Evolutionary conservation across 2,888 invertebrate species (phyloP).

Genomic region (Thereva unica): DNA sequence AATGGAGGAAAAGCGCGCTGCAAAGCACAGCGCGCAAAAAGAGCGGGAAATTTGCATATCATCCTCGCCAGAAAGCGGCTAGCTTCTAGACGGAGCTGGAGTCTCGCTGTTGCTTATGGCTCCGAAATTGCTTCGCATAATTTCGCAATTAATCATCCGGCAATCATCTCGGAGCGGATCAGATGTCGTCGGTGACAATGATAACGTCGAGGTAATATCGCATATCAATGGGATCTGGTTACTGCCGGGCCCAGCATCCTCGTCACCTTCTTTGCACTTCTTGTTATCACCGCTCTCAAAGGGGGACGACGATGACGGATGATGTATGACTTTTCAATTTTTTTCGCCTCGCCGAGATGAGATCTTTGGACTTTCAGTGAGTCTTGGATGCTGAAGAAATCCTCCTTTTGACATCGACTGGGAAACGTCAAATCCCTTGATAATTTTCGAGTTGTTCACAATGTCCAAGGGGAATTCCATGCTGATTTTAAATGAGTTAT

Average conservation of each 20-base stretch:
- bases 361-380: no score
- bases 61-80: conserved; percentile 35
- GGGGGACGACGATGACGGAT: conserved; percentile 23
- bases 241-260: conserved; percentile 1
- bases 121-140: conserved; percentile 42
- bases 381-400: no score
- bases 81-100: conserved; percentile 15
- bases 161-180: conserved; percentile 39
- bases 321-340: conserved; percentile 42
- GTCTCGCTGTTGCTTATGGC: conserved; percentile 35
- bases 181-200: conserved; percentile 38
- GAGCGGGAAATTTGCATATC: conserved; percentile 42
- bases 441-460: no score
- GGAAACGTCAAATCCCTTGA: no score
- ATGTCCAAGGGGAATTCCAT: no score
- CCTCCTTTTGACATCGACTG: no score
- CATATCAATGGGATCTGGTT: conserved; percentile 37
- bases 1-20: conserved; percentile 24
- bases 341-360: conserved; percentile 10
- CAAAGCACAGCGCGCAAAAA: conserved; percentile 21
- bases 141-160: conserved; percentile 42
- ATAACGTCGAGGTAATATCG: conserved; percentile 31
- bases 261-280: conserved; percentile 35
- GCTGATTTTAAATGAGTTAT: no score
- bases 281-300: conserved; percentile 27